A percentile compares a stretch with the other conserved stretches of the same genome.
Conservation (phyloP, 2,888 invertebrate genomes). For the Hylaea fasciaria region DNA sequence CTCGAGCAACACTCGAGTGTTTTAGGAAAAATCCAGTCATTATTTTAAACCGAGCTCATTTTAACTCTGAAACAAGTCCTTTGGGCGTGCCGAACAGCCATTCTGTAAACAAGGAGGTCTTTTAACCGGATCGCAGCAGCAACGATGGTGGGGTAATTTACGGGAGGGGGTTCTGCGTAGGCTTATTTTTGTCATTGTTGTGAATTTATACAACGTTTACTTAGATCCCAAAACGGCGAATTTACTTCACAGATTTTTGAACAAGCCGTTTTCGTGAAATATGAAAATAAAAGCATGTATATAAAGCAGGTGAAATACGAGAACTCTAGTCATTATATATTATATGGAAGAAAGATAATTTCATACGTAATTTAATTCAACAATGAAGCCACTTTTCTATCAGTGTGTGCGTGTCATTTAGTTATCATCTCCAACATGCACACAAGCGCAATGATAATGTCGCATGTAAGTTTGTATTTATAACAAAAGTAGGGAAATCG, state of each 20-base stretch:
- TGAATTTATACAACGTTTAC: slow-evolving; percentile 13
- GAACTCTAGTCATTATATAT: too few species aligned
- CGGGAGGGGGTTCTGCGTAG: slow-evolving; percentile 7
- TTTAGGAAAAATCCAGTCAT: slow-evolving; percentile 28
- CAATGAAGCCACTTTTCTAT: too few species aligned
- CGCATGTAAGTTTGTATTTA: too few species aligned
- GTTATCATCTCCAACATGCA: too few species aligned
- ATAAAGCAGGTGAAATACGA: not conserved
- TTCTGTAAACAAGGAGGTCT: slow-evolving; percentile 52
- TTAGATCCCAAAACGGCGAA: slow-evolving; percentile 1
- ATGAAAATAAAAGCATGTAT: not conserved
- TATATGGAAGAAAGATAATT: too few species aligned
- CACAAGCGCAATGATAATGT: too few species aligned
- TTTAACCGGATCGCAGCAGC: slow-evolving; percentile 46
- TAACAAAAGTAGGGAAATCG: too few species aligned
- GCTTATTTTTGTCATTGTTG: slow-evolving; percentile 18
- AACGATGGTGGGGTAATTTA: slow-evolving; percentile 30
- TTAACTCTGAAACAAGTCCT: slow-evolving; percentile 52
- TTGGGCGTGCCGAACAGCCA: slow-evolving; percentile 50
- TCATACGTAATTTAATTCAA: too few species aligned
- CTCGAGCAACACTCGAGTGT: slow-evolving; percentile 24
- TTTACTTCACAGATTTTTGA: slow-evolving; percentile 1
- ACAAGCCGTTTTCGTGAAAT: not conserved
- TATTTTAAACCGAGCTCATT: slow-evolving; percentile 48
- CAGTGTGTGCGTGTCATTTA: too few species aligned